Conservation (phyloP, 1,140 invertebrate species). For the Maconellicoccus hirsutus region DNA sequence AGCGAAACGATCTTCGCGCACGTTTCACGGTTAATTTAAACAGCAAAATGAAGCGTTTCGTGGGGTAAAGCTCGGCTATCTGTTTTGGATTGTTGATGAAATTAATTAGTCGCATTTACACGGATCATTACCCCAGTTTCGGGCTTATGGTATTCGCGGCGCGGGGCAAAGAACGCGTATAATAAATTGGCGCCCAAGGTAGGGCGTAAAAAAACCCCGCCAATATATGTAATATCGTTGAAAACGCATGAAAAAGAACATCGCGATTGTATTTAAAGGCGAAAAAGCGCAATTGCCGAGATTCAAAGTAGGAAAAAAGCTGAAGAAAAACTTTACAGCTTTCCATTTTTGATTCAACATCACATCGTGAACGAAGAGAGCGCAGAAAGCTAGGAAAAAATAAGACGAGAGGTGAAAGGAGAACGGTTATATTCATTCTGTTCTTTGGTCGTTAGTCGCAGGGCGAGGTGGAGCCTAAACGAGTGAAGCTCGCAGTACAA, state of each 20-base stretch:
- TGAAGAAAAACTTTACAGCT: neutral
- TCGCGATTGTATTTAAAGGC: neutral
- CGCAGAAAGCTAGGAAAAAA: neutral
- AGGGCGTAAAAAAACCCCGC: too few relatives aligned
- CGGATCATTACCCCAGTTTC: neutral
- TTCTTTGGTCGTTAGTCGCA: neutral
- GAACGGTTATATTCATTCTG: slow-evolving; percentile 7
- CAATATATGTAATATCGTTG: too few relatives aligned
- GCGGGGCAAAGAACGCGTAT: too few relatives aligned
- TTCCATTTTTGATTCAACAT: slow-evolving; percentile 9
- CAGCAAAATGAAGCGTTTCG: neutral
- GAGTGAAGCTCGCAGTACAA: slow-evolving; percentile 6
- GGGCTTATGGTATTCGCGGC: neutral
- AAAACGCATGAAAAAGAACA: neutral
- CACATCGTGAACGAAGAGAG: too few relatives aligned
- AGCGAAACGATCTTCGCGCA: neutral
- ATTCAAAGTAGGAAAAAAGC: too few relatives aligned
- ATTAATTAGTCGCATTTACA: slow-evolving; percentile 7
- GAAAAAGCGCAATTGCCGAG: neutral
- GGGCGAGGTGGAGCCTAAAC: slow-evolving; percentile 19
- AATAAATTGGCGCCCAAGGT: too few relatives aligned
- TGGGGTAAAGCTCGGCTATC: neutral
- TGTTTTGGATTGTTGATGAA: slow-evolving; percentile 9
- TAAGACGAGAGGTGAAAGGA: slow-evolving; percentile 2
- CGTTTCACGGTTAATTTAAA: slow-evolving; percentile 9